Percentiles rank a stretch among this genome's conserved stretches.
These are phyloP conservation scores for Lithobates sylvaticus DNA, from an alignment of 2,797 vertebrate species.

Conservation along the genomic window DNA sequence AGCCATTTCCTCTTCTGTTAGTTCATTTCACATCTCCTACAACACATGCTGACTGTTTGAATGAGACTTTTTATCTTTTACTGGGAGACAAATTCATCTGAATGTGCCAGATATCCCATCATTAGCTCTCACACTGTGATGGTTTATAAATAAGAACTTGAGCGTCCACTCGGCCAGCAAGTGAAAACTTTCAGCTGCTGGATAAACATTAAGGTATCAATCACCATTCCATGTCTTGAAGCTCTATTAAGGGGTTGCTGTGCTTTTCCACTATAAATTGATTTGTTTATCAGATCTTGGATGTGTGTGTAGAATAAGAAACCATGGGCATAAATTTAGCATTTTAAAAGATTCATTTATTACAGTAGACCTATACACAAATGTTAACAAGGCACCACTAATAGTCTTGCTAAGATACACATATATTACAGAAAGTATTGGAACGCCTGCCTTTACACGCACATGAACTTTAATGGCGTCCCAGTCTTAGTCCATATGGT, in stretches of 20 bases:
- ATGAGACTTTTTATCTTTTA: slow-evolving; percentile 35
- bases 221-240: slow-evolving; percentile 29
- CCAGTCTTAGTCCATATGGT: too few species aligned
- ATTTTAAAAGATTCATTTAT: too few species aligned
- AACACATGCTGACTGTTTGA: slow-evolving; percentile 46
- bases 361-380: too few species aligned
- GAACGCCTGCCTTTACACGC: too few species aligned
- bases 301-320: not conserved
- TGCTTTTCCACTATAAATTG: slow-evolving; percentile 26
- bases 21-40: slow-evolving; percentile 33
- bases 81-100: slow-evolving; percentile 38
- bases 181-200: slow-evolving; percentile 45
- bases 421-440: too few species aligned
- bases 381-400: too few species aligned
- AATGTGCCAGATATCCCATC: slow-evolving; percentile 44
- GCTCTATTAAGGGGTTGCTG: not conserved
- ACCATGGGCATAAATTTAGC: not conserved
- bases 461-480: too few species aligned
- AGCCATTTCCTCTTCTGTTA: slow-evolving; percentile 44
- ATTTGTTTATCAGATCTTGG: slow-evolving; percentile 14
- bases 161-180: slow-evolving; percentile 20
- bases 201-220: slow-evolving; percentile 47
- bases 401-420: too few species aligned
- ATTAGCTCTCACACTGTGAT: slow-evolving; percentile 36
- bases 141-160: slow-evolving; percentile 35